A percentile compares a stretch with the other conserved stretches of the same genome.
Evolutionary conservation across 2,888 invertebrate genomes (phyloP).

Genomic region (Melieria picta): DNA sequence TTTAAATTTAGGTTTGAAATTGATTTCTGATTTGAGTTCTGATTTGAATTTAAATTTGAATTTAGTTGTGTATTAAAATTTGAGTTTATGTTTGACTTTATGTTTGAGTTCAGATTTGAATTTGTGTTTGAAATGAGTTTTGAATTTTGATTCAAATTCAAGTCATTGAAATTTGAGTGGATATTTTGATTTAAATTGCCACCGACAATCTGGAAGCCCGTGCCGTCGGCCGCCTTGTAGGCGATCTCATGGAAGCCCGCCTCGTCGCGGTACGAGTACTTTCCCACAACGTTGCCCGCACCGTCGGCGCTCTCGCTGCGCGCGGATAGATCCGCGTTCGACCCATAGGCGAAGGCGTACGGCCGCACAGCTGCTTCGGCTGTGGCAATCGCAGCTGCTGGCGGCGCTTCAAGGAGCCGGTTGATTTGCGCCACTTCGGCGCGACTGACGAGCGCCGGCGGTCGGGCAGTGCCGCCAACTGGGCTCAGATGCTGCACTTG

Average conservation of each 20-base stretch:
- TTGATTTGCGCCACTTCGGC: conserved; percentile 35
- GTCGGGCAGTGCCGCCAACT: background rate
- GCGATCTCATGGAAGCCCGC: conserved; percentile 78
- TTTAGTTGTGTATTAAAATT: background rate
- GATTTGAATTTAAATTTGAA: too few species aligned
- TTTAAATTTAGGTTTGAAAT: background rate
- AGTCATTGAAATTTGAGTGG: background rate
- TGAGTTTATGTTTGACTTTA: background rate
- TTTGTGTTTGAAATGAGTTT: background rate
- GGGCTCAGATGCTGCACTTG: conserved; percentile 27
- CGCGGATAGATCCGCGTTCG: conserved; percentile 52
- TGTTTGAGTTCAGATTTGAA: background rate
- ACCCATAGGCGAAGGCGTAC: conserved; percentile 54
- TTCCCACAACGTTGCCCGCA: conserved; percentile 66
- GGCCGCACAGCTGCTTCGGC: conserved; percentile 16
- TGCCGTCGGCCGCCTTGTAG: conserved; percentile 78
- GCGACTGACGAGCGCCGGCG: conserved; percentile 20
- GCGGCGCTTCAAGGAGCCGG: conserved; percentile 15
- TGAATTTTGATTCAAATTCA: background rate
- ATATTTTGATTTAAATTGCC: background rate
- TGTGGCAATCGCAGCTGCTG: background rate
- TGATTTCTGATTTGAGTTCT: background rate
- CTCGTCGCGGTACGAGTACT: conserved; percentile 76
- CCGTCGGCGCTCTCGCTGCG: conserved; percentile 59
- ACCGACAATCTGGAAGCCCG: conserved; percentile 70